Conservation (phyloP, 1,140 invertebrate species). For the Drosophila persimilis region DNA sequence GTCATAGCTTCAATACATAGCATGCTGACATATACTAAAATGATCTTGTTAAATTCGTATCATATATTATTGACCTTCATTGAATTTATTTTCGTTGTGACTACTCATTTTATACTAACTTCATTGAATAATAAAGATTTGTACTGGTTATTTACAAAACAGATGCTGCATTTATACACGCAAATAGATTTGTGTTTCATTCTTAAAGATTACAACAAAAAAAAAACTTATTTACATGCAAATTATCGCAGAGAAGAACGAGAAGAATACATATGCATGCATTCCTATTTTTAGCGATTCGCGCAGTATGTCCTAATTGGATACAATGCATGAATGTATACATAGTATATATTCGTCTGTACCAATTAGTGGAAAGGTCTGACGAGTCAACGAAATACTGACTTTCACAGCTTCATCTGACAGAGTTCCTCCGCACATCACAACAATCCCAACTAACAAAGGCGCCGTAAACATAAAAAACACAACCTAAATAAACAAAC, state of each 20-base stretch:
- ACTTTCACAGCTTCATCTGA: constrained; percentile 35
- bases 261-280: no score
- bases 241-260: no score
- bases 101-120: constrained; percentile 15
- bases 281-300: no score
- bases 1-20: not conserved
- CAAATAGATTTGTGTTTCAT: constrained; percentile 9
- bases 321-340: constrained; percentile 24
- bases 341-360: constrained; percentile 7
- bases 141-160: not conserved
- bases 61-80: constrained; percentile 9
- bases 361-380: constrained; percentile 37
- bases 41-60: constrained; percentile 8
- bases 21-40: not conserved
- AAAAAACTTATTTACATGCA: not conserved
- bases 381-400: constrained; percentile 37
- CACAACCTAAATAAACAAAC: no score
- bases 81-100: constrained; percentile 29
- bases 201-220: no score
- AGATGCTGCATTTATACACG: no score
- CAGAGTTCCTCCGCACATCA: not conserved
- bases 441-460: no score
- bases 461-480: no score
- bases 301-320: not conserved
- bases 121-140: constrained; percentile 39